Percentiles rank a stretch among this genome's conserved stretches.
phyloP scores from a whole-genome alignment of 2,797 vertebrate species.

The Neosilurus mollespiculum region DNA sequence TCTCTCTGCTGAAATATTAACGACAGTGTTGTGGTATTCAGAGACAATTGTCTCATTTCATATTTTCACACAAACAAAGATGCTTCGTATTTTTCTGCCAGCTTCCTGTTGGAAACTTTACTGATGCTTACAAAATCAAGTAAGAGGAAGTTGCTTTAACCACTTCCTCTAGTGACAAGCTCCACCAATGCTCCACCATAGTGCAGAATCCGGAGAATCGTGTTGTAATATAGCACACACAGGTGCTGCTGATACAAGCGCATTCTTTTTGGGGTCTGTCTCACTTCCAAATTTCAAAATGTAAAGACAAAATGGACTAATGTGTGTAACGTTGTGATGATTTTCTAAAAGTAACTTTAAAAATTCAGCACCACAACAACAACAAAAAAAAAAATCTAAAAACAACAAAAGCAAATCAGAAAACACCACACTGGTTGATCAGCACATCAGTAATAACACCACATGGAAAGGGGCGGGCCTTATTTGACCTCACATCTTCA shows the following conservation, averaged over 20 bases:
- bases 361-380: background rate
- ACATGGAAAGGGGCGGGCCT: background rate
- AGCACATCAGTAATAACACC: background rate
- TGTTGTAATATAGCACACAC: constrained; percentile 17
- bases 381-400: too few species aligned
- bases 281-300: background rate
- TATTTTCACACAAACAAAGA: background rate
- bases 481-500: background rate
- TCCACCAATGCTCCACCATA: constrained; percentile 18
- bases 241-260: constrained; percentile 25
- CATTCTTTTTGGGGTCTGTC: background rate
- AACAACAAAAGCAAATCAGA: background rate
- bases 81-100: constrained; percentile 50
- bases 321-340: too few species aligned
- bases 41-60: background rate
- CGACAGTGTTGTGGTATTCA: background rate
- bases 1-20: background rate
- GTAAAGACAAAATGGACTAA: too few species aligned
- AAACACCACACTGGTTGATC: background rate
- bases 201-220: background rate
- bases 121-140: constrained; percentile 61
- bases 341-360: too few species aligned
- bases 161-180: constrained; percentile 65
- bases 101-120: constrained; percentile 61
- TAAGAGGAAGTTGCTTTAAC: constrained; percentile 65